A percentile compares a stretch with the other conserved stretches of the same genome.
These are phyloP conservation scores for Apotomis turbidana DNA, from an alignment of 2,888 invertebrate species.

Conservation along the genomic window DNA sequence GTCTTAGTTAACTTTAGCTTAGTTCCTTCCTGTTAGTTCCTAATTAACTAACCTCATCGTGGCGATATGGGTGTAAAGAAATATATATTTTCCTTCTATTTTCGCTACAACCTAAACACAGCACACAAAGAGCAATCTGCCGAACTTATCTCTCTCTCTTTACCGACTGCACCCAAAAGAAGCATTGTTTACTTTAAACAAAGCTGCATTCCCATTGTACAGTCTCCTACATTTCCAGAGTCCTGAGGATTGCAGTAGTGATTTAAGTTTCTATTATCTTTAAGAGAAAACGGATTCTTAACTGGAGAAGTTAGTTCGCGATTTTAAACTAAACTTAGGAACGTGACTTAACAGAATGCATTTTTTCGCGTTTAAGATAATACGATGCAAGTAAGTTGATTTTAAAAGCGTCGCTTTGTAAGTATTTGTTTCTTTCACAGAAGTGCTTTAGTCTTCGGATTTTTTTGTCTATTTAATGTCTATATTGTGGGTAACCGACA, in stretches of 20 bases:
- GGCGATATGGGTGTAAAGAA: too few relatives aligned
- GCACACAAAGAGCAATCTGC: not conserved
- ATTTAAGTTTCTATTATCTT: slow-evolving; percentile 21
- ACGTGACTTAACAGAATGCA: not conserved
- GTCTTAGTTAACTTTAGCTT: too few relatives aligned
- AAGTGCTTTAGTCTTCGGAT: too few relatives aligned
- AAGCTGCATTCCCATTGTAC: slow-evolving; percentile 1
- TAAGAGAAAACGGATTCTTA: not conserved
- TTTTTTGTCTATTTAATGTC: too few relatives aligned
- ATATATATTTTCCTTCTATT: too few relatives aligned
- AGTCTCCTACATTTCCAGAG: not conserved
- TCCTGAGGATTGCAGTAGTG: not conserved
- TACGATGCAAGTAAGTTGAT: too few relatives aligned
- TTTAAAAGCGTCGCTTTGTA: too few relatives aligned
- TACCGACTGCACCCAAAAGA: not conserved
- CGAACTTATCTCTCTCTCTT: not conserved
- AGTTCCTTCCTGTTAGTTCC: too few relatives aligned
- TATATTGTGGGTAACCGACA: too few relatives aligned
- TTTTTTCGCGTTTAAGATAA: not conserved
- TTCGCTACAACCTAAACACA: not conserved
- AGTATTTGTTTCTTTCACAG: too few relatives aligned
- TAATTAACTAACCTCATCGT: too few relatives aligned
- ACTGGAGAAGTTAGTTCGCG: not conserved
- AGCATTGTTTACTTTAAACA: slow-evolving; percentile 11
- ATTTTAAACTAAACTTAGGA: not conserved